These are phyloP conservation scores for Aleiodes testaceus DNA, from an alignment of 2,888 invertebrate genomes.

Conservation along the genomic window DNA sequence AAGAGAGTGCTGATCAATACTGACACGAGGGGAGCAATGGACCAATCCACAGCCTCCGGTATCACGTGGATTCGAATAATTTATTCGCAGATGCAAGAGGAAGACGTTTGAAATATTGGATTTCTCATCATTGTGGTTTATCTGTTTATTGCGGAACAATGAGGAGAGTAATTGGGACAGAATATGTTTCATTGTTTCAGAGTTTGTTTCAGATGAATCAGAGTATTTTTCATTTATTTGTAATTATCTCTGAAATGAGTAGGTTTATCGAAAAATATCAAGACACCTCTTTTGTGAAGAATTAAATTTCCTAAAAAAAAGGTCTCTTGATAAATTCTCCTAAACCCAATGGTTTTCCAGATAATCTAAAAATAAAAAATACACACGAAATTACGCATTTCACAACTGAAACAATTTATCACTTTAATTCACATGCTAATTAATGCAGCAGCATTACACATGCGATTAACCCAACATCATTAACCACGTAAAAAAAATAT, in stretches of 20 bases:
- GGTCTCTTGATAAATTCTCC: too few species aligned
- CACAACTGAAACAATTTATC: conserved; percentile 45
- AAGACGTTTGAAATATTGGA: neutral
- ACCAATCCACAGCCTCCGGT: conserved; percentile 48
- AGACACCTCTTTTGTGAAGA: too few species aligned
- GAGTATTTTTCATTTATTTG: too few species aligned
- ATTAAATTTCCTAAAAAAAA: too few species aligned
- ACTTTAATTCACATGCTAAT: conserved; percentile 37
- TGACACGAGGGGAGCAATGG: conserved; percentile 52
- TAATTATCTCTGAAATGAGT: too few species aligned
- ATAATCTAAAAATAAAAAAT: conserved; percentile 6
- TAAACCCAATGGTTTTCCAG: too few species aligned
- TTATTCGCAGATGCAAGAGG: neutral
- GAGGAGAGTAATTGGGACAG: too few species aligned
- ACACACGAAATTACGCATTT: conserved; percentile 38
- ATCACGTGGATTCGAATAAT: neutral
- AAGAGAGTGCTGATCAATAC: conserved; percentile 58
- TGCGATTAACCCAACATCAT: conserved; percentile 30
- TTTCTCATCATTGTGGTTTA: conserved; percentile 24
- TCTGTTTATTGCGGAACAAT: too few species aligned
- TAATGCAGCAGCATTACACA: conserved; percentile 2
- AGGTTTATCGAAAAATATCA: too few species aligned
- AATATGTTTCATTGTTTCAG: too few species aligned
- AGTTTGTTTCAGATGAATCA: too few species aligned
- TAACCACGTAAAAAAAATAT: conserved; percentile 54